phyloP scores from a whole-genome alignment of 2,113 vertebrate genomes.

The Tachycineta bicolor region DNA sequence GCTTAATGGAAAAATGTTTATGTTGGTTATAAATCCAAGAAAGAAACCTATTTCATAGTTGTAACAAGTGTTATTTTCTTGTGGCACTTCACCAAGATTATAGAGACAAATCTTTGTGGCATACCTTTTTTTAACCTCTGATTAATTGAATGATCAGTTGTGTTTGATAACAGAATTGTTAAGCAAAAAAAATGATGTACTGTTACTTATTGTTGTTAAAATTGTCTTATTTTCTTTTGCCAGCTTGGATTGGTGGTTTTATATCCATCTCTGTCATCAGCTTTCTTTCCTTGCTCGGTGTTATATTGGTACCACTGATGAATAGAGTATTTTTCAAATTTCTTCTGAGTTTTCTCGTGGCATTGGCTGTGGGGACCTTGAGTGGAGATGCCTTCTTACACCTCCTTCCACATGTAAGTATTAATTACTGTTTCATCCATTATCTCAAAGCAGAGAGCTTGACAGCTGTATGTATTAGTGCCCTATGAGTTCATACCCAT shows the following conservation, averaged over 20 bases:
- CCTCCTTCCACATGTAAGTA: constrained; percentile 95
- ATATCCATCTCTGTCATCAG: constrained; percentile 94
- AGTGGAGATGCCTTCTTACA: constrained; percentile 97
- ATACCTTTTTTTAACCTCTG: rapidly evolving
- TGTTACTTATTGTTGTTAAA: background rate
- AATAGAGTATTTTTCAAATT: constrained; percentile 96
- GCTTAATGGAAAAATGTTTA: background rate
- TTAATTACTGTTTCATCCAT: background rate
- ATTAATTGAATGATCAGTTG: background rate
- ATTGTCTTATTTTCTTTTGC: background rate
- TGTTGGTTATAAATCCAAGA: background rate
- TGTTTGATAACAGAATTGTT: background rate
- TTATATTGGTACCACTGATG: constrained; percentile 93
- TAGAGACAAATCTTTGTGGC: background rate
- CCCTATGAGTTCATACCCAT: background rate
- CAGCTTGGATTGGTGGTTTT: constrained; percentile 95
- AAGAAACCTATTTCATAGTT: background rate
- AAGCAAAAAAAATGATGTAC: background rate
- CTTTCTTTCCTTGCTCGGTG: constrained; percentile 89
- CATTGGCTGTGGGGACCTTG: constrained; percentile 93
- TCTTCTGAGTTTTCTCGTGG: constrained; percentile 96
- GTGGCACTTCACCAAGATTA: background rate
- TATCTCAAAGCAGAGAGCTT: background rate
- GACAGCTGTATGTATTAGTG: background rate
- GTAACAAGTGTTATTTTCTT: background rate